These are phyloP conservation scores for Drosophila aldrichi DNA, from an alignment of 2,888 invertebrate genomes.

Conservation along the genomic window DNA sequence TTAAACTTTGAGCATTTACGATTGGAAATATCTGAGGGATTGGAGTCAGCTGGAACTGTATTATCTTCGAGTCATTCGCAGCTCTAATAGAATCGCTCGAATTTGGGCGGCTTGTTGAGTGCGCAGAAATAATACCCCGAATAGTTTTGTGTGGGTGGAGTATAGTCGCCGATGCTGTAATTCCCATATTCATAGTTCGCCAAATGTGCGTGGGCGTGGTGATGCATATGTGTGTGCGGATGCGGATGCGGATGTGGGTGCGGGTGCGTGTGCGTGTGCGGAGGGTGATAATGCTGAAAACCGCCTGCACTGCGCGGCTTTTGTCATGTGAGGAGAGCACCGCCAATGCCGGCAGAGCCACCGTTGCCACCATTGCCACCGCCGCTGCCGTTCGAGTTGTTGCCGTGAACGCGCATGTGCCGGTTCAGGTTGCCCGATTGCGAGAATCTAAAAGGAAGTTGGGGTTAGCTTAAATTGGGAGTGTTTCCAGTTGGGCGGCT, in stretches of 20 bases:
- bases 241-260: slow-evolving; percentile 47
- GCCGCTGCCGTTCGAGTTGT: slow-evolving; percentile 84
- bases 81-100: slow-evolving; percentile 83
- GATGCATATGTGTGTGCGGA: slow-evolving; percentile 46
- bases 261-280: slow-evolving; percentile 69
- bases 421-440: slow-evolving; percentile 99
- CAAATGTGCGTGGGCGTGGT: slow-evolving; percentile 58
- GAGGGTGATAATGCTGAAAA: slow-evolving; percentile 84
- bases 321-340: slow-evolving; percentile 88
- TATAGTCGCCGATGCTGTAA: slow-evolving; percentile 84
- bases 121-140: slow-evolving; percentile 85
- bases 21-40: slow-evolving; percentile 26
- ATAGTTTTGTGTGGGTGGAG: slow-evolving; percentile 85
- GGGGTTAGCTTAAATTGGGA: slow-evolving; percentile 1
- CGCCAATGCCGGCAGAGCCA: slow-evolving; percentile 50
- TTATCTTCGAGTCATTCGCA: not conserved
- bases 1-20: slow-evolving; percentile 72
- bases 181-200: slow-evolving; percentile 78
- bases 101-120: slow-evolving; percentile 84
- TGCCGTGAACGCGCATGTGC: slow-evolving; percentile 98
- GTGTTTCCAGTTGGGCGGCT: slow-evolving; percentile 22
- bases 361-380: slow-evolving; percentile 42
- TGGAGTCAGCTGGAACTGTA: not conserved
- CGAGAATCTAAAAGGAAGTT: slow-evolving; percentile 89
- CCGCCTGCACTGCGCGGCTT: slow-evolving; percentile 84